Percentiles rank a stretch among this genome's conserved stretches.
These are phyloP conservation scores for Ichneumoninae sp. DNA, from an alignment of 2,888 invertebrate genomes.

Conservation along the genomic window DNA sequence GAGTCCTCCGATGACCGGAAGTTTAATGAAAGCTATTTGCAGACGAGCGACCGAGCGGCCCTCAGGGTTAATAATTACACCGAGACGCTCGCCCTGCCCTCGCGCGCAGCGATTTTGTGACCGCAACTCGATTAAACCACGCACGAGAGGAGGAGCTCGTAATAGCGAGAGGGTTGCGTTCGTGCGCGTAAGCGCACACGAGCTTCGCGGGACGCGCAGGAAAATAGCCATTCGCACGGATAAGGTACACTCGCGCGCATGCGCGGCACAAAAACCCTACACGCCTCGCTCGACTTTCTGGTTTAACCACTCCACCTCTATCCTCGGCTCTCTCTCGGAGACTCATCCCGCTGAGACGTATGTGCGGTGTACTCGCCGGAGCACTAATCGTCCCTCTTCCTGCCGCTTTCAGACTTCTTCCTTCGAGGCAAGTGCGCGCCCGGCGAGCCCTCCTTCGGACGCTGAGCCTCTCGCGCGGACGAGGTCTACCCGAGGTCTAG, in stretches of 20 bases:
- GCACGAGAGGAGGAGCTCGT: constrained; percentile 19
- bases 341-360: neutral
- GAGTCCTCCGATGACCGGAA: constrained; percentile 54
- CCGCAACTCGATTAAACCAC: constrained; percentile 56
- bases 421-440: constrained; percentile 63
- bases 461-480: neutral
- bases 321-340: constrained; percentile 38
- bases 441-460: constrained; percentile 13
- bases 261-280: constrained; percentile 62
- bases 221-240: constrained; percentile 23
- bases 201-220: neutral
- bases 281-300: constrained; percentile 76
- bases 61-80: constrained; percentile 48
- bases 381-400: constrained; percentile 50
- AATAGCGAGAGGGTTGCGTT: constrained; percentile 34
- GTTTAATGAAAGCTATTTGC: constrained; percentile 48
- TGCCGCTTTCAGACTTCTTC: constrained; percentile 63
- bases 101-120: constrained; percentile 39
- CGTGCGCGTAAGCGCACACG: neutral
- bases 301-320: constrained; percentile 77
- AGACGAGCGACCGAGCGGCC: constrained; percentile 37
- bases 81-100: constrained; percentile 20
- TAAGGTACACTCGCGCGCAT: constrained; percentile 39
- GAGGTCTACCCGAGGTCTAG: constrained; percentile 10
- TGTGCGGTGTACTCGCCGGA: constrained; percentile 12